Conservation (phyloP, 2,113 vertebrate species). For the Hirundichthys speculiger region DNA sequence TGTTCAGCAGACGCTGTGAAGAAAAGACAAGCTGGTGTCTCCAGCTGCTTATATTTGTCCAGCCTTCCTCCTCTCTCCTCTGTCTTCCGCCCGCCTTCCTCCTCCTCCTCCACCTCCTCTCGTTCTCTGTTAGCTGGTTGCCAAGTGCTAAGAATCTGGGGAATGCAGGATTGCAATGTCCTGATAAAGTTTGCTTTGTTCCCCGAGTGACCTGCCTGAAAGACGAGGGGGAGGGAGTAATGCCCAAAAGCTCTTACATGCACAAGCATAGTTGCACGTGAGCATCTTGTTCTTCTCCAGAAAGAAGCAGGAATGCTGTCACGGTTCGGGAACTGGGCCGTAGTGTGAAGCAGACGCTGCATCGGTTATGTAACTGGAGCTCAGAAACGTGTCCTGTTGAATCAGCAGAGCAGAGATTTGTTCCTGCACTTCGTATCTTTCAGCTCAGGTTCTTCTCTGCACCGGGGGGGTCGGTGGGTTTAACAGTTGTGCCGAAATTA, state of each 20-base stretch:
- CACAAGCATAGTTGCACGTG: conserved; percentile 14
- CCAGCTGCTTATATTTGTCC: conserved; percentile 43
- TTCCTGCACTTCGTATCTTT: too few species aligned
- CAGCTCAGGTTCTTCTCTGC: neutral
- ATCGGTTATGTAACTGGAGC: neutral
- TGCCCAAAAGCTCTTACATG: conserved; percentile 29
- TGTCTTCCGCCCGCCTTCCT: conserved; percentile 32
- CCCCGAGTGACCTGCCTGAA: conserved; percentile 87
- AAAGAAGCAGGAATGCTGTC: neutral
- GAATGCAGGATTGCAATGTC: conserved; percentile 91
- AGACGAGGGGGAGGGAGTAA: conserved; percentile 61
- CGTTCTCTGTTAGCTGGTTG: conserved; percentile 81
- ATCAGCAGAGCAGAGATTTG: neutral
- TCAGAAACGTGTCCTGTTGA: neutral
- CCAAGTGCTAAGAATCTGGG: conserved; percentile 92
- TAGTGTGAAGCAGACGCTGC: neutral
- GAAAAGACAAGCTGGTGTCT: conserved; percentile 9
- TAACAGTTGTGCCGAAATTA: neutral
- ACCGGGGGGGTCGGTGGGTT: neutral
- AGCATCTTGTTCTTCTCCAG: conserved; percentile 20
- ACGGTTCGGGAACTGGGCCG: neutral
- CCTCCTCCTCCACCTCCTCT: conserved; percentile 32
- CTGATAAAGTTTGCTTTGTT: conserved; percentile 99
- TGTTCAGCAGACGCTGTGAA: neutral
- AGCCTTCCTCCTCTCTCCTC: conserved; percentile 7